phyloP scores from a whole-genome alignment of 2,888 invertebrate genomes.

The Oxycera nigricornis region DNA sequence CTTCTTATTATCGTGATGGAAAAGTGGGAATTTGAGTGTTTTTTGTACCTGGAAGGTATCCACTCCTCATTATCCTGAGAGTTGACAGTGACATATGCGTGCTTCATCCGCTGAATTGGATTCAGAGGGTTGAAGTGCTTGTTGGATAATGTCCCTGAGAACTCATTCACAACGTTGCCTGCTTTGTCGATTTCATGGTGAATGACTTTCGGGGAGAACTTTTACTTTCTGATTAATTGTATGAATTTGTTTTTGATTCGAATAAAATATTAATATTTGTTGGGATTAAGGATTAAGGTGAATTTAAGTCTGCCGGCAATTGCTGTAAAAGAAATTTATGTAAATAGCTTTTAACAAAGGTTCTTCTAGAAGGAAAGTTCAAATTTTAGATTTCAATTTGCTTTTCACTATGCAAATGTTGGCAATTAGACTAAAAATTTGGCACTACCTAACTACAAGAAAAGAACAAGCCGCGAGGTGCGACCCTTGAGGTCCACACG shows the following conservation, averaged over 20 bases:
- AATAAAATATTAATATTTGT: conserved; percentile 11
- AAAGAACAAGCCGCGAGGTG: too few species aligned
- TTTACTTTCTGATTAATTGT: conserved; percentile 35
- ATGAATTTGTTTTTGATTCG: conserved; percentile 38
- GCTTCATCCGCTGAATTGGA: conserved; percentile 33
- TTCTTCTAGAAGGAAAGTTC: too few species aligned
- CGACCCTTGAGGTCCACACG: too few species aligned
- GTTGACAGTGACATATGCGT: conserved; percentile 40
- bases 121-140: conserved; percentile 22
- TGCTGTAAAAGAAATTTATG: too few species aligned
- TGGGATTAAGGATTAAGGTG: not conserved
- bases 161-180: not conserved
- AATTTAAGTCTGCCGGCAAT: too few species aligned
- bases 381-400: too few species aligned
- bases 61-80: conserved; percentile 35
- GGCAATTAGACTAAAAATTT: too few species aligned
- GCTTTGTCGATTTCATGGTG: not conserved
- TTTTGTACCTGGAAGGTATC: conserved; percentile 41
- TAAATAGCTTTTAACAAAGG: too few species aligned
- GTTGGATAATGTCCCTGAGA: not conserved
- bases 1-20: conserved; percentile 31
- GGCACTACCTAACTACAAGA: too few species aligned
- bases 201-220: conserved; percentile 23
- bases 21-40: conserved; percentile 38
- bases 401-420: too few species aligned